Conservation (phyloP, 2,113 vertebrate species). For the Panthera tigris region DNA sequence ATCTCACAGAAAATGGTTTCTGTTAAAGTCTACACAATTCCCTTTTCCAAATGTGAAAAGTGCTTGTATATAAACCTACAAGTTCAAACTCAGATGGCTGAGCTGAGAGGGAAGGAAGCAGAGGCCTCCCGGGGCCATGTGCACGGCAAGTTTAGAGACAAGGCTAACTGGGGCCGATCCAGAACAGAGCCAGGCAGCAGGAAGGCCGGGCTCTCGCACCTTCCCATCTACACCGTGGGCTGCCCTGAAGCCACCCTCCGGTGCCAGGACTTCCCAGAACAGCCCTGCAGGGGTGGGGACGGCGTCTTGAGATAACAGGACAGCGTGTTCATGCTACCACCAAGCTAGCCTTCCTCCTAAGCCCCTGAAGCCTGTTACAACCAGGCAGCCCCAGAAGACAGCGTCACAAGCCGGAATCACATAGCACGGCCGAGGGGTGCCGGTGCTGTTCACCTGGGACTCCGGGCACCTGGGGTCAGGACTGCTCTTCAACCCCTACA, state of each 20-base stretch:
- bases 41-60: not conserved
- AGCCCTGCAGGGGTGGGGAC: not conserved
- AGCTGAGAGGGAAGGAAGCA: not conserved
- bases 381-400: not conserved
- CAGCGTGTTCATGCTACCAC: fast-evolving
- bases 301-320: not conserved
- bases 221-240: not conserved
- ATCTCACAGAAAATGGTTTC: not conserved
- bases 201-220: not conserved
- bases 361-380: not conserved
- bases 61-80: fast-evolving
- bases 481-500: not conserved
- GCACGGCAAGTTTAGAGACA: not conserved
- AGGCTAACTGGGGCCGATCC: too few species aligned
- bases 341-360: not conserved
- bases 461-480: fast-evolving
- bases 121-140: fast-evolving
- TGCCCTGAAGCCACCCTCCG: not conserved
- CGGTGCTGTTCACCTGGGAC: not conserved
- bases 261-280: not conserved
- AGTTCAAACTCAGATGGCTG: not conserved
- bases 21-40: not conserved
- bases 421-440: not conserved
- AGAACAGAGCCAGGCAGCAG: not conserved
- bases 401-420: not conserved